Conservation (phyloP, 1,140 invertebrate species). For the Teleopsis dalmanni region DNA sequence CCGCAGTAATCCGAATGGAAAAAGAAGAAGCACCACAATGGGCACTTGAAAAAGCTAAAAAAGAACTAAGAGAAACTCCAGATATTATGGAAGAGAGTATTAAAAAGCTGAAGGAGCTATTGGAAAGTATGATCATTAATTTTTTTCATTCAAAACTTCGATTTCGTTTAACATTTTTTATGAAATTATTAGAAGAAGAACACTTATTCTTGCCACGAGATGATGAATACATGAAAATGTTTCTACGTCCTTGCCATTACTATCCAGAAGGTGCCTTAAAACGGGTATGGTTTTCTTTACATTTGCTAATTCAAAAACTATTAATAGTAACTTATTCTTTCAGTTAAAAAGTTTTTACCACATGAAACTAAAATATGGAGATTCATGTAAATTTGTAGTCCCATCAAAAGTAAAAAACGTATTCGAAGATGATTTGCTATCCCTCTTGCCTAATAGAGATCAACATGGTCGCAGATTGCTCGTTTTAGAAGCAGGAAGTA, state of each 20-base stretch:
- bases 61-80: constrained; percentile 60
- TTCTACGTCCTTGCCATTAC: constrained; percentile 60
- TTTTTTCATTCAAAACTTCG: constrained; percentile 13
- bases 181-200: constrained; percentile 45
- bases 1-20: constrained; percentile 48
- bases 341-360: constrained; percentile 55
- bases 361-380: constrained; percentile 51
- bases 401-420: constrained; percentile 47
- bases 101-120: constrained; percentile 51
- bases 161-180: neutral
- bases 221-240: constrained; percentile 57
- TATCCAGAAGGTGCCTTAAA: constrained; percentile 58
- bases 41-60: constrained; percentile 50
- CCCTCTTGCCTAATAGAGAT: constrained; percentile 51
- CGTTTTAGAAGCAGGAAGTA: constrained; percentile 51
- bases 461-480: constrained; percentile 51
- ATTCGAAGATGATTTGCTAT: constrained; percentile 49
- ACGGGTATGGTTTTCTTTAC: constrained; percentile 50
- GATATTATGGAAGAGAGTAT: constrained; percentile 55
- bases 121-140: constrained; percentile 23
- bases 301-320: too few relatives aligned
- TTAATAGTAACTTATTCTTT: constrained; percentile 21
- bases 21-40: constrained; percentile 45
- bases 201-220: constrained; percentile 50
- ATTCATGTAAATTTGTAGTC: constrained; percentile 47